Base-by-base conservation (phyloP, 2,113 vertebrate genomes). In the Lathamus discolor region DNA sequence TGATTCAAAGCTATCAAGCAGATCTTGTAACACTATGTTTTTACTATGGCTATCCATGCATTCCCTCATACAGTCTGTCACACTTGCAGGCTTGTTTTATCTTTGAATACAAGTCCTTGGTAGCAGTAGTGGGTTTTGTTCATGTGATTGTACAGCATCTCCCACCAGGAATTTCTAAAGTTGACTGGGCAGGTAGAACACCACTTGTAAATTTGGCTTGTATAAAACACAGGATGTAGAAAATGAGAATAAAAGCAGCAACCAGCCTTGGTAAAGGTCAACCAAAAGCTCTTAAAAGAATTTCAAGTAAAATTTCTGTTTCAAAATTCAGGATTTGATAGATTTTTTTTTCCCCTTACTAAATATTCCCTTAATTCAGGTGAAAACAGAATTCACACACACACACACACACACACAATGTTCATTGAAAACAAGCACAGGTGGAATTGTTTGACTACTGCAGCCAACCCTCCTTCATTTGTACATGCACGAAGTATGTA, bases 1-100 rank as follows among this genome's bases (percentile, higher is more conserved):
- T 88, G 63, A 93, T 90, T 78, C 63, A 59, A 73, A 92, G 70
- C 70, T 89, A 93, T 84, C 81, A 77, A 90, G 84, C 46, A 86
- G 52, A 88, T 82, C 55, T 82, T 90, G 73, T 92, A 92, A 72
- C 1, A 0, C 33, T 62, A 1, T 13, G 4, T 39, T 92, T 83
- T 92, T 79, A 46, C 64, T 64, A 17, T 6, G 15, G 64, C 62
- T 95, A 22, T 25, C 43, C 83, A 11, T 54, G 72, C 46, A 88
- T 89, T 86, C 39, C 28, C 44, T 86, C 59, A 61, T 49, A 72
- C 2, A 41, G 41, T n/a, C 54, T 88, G 48, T 66, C 57, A 74
- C 23, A 39, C 31, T 74, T 68, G 17, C 69, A 69, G 76, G 12
- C 20, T 87, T 90, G 27, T 73, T 70, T 82, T 69, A 8, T 74